Evolutionary conservation across 2,113 vertebrate genomes (phyloP).

Genomic region (Coreoperca whiteheadi): DNA sequence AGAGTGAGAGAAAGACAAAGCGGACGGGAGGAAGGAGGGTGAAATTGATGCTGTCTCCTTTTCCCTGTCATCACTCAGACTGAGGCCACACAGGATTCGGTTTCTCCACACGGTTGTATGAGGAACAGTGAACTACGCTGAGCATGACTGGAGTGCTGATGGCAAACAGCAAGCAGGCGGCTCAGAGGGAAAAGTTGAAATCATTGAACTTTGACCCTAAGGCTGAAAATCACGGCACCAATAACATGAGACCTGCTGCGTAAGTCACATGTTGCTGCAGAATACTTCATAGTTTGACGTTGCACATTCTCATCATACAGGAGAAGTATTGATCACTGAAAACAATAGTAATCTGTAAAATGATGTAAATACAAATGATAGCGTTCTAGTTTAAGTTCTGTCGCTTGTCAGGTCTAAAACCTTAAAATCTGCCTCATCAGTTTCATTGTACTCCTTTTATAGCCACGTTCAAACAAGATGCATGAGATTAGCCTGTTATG

Average conservation of each 20-base stretch:
- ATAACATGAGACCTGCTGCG: constrained; percentile 16
- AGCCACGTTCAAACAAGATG: constrained; percentile 27
- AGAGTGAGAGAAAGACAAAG: constrained; percentile 17
- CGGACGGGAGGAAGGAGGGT: constrained; percentile 23
- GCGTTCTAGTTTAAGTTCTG: neutral
- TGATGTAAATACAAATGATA: neutral
- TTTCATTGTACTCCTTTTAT: constrained; percentile 27
- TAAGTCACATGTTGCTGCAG: neutral
- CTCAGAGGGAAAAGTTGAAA: constrained; percentile 46
- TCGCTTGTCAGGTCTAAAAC: neutral
- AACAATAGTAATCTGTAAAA: neutral
- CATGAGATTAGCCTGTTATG: constrained; percentile 37
- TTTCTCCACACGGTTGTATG: constrained; percentile 6
- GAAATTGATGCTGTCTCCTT: constrained; percentile 29
- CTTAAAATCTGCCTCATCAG: constrained; percentile 4
- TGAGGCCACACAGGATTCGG: constrained; percentile 39
- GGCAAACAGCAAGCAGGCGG: constrained; percentile 34
- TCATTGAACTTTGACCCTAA: constrained; percentile 50
- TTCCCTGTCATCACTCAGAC: constrained; percentile 9
- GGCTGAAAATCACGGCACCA: constrained; percentile 37
- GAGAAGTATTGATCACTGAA: neutral
- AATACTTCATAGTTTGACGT: neutral
- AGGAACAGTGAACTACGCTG: constrained; percentile 29
- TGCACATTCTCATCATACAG: neutral
- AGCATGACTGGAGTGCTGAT: constrained; percentile 47